Base-by-base conservation (phyloP, 2,113 vertebrate genomes). In the Cyanoderma ruficeps region DNA sequence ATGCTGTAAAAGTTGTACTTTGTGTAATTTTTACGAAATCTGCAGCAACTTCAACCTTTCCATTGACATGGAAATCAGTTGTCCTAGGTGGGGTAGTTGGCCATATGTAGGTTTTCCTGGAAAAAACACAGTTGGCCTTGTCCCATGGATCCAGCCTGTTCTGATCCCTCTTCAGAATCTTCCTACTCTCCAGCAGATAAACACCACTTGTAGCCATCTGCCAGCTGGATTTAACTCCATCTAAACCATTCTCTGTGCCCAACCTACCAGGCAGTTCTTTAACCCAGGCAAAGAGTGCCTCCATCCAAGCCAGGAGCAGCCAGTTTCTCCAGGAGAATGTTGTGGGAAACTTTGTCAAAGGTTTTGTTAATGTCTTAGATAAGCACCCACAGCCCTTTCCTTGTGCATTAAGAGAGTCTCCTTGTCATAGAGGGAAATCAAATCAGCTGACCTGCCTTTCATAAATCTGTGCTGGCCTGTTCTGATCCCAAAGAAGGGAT, bases 211-310 rank as follows among this genome's bases (percentile, higher is more conserved):
- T 24, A 35, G 33, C 67, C 31, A 63, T 60, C 41, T 71, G 49
- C 85, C 42, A 49, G 37, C 37, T 44, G 33, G 44, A 28, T 59
- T 74, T 65, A 37, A 57, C 22, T 72, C 68, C 8, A 4, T 81
- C 44, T 59, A 9, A 5, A 65, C 15, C 33, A 20, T 14, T 57
- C 27, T 33, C 37, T 39, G 37, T 57, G 50, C 15, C 33, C 52
- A 50, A 22, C 35, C 42, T 57, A 23, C 50, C 59, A 41, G 31
- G 31, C 37, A 81, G 22, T 22, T 52, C 35, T 37, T 50, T 44
- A 59, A 57, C 59, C 8, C 68, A 33, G 31, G 0, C 0, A 24
- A 24, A 30, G 44, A 24, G 33, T 44, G 22, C 4, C 13, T 5
- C 33, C 7, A 19, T 23, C 59, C 52, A 37, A 50, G 50, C 50